Evolutionary conservation across 2,888 invertebrate species (phyloP), one percentile per base, ranked within the genome.

Genomic region (Neuroscelio doddi): DNA sequence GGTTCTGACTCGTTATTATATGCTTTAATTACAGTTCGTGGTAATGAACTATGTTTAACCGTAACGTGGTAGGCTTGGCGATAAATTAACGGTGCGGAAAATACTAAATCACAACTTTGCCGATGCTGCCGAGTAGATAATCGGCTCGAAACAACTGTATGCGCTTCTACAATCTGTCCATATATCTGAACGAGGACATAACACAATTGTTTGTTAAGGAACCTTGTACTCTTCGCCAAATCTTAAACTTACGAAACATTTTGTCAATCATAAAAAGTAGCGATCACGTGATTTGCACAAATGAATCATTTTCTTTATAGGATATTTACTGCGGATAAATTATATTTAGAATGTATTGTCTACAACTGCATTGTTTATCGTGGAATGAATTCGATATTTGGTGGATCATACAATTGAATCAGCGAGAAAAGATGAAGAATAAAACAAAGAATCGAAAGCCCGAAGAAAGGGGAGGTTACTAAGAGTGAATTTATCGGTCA

Each of bases 11-110:
- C 76, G 80, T 82, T 82, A 81, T 82, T 81, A 81, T 80, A 80
- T 76, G 81, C 80, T 81, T 82, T 81, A 82, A 82, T 82, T 81
- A 80, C 79, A 78, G 80, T 74, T 76, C 76, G 74, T 76, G 78
- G 80, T 82, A 81, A 82, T 81, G 81, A 82, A 81, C 81, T 82
- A 78, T 79, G 80, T 80, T 81, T 81, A 82, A 77, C 81, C 80
- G 80, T 80, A 81, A 80, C 80, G 81, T 79, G 78, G 81, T 80
- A 81, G 82, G 79, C 81, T 78, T 76, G 79, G 78, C 79, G 76
- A 81, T 82, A 81, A 81, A 80, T 81, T 81, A 81, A 81, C 80
- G 76, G 75, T 75, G 79, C 77, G 80, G 79, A 80, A 82, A 82
- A 81, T 82, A 82, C 80, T 82, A 81, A 82, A 82, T 82, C 82